Evolutionary conservation across 2,113 vertebrate genomes (phyloP).

Genomic region (Sitta europaea): DNA sequence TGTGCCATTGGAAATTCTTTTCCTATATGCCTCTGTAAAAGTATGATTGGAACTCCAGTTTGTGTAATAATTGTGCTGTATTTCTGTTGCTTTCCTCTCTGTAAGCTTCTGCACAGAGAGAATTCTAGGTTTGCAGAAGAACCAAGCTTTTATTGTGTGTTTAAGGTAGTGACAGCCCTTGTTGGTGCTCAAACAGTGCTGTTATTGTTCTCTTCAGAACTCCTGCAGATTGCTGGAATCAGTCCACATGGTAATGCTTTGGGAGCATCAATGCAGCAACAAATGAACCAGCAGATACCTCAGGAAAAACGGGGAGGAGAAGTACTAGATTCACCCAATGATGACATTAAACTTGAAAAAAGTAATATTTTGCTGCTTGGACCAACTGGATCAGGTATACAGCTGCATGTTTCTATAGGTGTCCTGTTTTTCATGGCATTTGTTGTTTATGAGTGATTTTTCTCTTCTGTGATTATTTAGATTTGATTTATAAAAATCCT

Average conservation of each 20-base stretch:
- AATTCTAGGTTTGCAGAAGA: background rate
- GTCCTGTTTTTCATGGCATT: background rate
- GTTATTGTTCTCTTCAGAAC: slow-evolving; percentile 72
- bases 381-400: slow-evolving; percentile 92
- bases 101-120: background rate
- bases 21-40: background rate
- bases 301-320: slow-evolving; percentile 93
- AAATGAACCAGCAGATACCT: slow-evolving; percentile 88
- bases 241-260: slow-evolving; percentile 94
- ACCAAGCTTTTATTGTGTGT: background rate
- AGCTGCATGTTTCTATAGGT: background rate
- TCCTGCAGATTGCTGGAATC: slow-evolving; percentile 97
- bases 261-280: slow-evolving; percentile 94
- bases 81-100: background rate
- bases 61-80: background rate
- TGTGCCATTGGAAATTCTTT: background rate
- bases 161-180: background rate
- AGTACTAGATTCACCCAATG: slow-evolving; percentile 87
- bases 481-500: background rate
- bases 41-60: rapidly evolving
- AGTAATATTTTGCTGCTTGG: slow-evolving; percentile 97
- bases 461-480: background rate
- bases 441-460: background rate
- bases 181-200: background rate
- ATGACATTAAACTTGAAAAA: slow-evolving; percentile 97